Conservation (phyloP, 2,797 vertebrate genomes). For the Intellagama lesueurii region DNA sequence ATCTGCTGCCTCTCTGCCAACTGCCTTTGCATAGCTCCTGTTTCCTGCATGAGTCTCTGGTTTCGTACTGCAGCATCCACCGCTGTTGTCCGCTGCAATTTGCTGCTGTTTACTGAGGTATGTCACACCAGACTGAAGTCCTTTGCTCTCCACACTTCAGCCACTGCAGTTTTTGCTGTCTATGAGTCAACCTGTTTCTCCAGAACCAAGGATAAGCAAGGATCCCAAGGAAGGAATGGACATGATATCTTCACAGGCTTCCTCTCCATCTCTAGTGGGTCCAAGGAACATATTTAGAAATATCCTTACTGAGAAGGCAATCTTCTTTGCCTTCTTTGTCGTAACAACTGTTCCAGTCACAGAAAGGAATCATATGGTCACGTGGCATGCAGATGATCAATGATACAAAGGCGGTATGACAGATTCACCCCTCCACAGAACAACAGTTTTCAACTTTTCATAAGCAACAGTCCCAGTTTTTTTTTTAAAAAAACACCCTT, state of each 20-base stretch:
- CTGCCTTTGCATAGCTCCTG: slow-evolving; percentile 15
- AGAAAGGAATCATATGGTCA: neutral
- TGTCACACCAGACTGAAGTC: neutral
- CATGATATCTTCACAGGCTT: neutral
- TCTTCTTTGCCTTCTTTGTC: neutral
- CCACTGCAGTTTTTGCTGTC: neutral
- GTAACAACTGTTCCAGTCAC: neutral
- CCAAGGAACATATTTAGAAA: neutral
- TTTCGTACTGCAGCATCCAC: neutral
- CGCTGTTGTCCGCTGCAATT: neutral
- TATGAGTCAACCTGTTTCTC: neutral
- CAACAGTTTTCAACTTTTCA: neutral
- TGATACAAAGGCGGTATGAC: neutral
- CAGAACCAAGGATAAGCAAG: neutral
- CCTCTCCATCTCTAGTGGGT: neutral
- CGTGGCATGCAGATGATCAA: neutral
- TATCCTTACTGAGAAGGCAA: neutral
- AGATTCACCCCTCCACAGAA: neutral
- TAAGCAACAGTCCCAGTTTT: too few relatives aligned
- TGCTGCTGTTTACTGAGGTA: neutral
- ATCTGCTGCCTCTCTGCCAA: slow-evolving; percentile 36
- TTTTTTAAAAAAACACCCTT: too few relatives aligned
- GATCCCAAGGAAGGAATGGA: neutral
- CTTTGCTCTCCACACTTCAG: neutral
- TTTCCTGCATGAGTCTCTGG: slow-evolving; percentile 6